phyloP scores from a whole-genome alignment of 2,113 vertebrate species.

The Atherinomorus stipes region DNA sequence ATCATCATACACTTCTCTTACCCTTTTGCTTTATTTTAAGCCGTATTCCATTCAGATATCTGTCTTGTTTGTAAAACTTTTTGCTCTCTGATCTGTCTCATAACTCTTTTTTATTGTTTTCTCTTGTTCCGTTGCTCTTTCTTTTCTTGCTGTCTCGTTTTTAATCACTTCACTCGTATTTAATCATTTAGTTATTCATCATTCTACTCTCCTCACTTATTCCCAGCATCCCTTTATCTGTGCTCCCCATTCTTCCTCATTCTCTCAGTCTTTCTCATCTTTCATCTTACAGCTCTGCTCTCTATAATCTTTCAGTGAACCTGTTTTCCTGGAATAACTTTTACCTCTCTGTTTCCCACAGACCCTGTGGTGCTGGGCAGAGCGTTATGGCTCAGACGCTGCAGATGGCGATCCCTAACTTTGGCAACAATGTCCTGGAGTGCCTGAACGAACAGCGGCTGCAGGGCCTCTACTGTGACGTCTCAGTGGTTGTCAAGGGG shows the following conservation, averaged over 20 bases:
- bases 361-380: constrained; percentile 79
- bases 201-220: not conserved
- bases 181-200: not conserved
- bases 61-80: constrained; percentile 1
- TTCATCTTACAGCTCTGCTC: not conserved
- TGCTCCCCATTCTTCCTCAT: not conserved
- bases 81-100: not conserved
- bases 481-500: constrained; percentile 96
- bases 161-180: not conserved
- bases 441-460: constrained; percentile 98
- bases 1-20: constrained; percentile 41
- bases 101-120: not conserved
- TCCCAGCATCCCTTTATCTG: not conserved
- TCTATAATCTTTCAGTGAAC: not conserved
- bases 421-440: constrained; percentile 96
- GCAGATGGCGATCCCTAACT: constrained; percentile 99
- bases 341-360: constrained; percentile 27
- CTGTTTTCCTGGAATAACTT: not conserved
- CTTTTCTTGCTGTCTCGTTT: constrained; percentile 2
- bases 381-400: constrained; percentile 94
- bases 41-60: not conserved
- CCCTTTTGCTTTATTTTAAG: constrained; percentile 22
- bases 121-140: not conserved
- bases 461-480: constrained; percentile 97
- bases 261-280: not conserved